Base-by-base conservation (phyloP, 1,140 invertebrate species). In the Aporrectodea caliginosa region DNA sequence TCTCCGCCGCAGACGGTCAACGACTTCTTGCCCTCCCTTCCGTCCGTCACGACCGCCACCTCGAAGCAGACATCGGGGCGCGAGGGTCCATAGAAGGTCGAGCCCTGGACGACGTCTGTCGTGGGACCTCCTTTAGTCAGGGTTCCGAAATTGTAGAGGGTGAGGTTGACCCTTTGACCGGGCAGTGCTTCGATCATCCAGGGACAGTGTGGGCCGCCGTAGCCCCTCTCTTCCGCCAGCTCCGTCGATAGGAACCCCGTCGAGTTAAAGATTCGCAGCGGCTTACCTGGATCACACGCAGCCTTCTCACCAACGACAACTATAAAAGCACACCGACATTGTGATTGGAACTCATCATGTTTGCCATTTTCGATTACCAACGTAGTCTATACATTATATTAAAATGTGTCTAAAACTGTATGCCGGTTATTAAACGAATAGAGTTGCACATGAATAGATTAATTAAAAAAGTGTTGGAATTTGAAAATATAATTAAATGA, bases 151-250 rank as follows among this genome's bases (percentile, higher is more conserved):
- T 77, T 76, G 32, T 69, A 43, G 76, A 81, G 27, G 29, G 80
- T 73, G 27, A 81, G 72, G 68, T 81, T 71, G 69, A 81, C 68
- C 69, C 73, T 71, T 71, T 81, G 80, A 29, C 80, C 80, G 12
- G 69, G 76, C 22, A 58, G 69, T 33, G 72, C 80, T 69, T 74
- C 70, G 27, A 81, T 32, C 22, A 43, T 30, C 80, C 80, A 81
- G 16, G 80, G 69, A 35, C 80, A 81, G 31, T 27, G n/a, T 29
- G 27, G 69, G 32, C 35, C 12, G 12, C 75, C 69, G 2, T 0
- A 27, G 69, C 33, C 27, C 2, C 12, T 43, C 31, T 71, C 43
- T 22, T 58, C 43, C 6, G 43, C 43, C 43, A 58, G 6, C 6
- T 12, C 43, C 43, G 43, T 58, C 43, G 43, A 58, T 58, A 58